A percentile compares a stretch with the other conserved stretches of the same genome.
These are phyloP conservation scores for Coreius guichenoti DNA, from an alignment of 2,797 vertebrate genomes.

Conservation along the genomic window DNA sequence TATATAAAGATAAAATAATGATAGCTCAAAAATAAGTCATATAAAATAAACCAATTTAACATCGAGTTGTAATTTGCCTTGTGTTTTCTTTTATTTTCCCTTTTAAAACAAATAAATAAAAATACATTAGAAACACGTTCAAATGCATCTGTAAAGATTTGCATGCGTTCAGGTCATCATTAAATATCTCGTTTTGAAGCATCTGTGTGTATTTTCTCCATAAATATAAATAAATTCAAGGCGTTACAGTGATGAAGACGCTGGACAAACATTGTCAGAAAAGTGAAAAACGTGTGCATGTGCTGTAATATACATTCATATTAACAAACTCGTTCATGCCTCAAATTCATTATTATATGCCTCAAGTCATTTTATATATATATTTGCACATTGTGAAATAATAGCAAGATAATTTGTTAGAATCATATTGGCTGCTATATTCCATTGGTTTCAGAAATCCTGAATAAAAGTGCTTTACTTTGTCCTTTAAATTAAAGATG, in stretches of 20 bases:
- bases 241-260: background rate
- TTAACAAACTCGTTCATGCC: background rate
- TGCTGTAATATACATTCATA: background rate
- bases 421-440: background rate
- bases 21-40: background rate
- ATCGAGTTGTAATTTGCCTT: background rate
- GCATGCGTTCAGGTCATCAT: background rate
- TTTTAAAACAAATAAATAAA: background rate
- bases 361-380: background rate
- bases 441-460: background rate
- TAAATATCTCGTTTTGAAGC: background rate
- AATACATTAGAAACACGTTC: background rate
- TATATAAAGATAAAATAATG: background rate
- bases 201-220: background rate
- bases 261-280: too few relatives aligned
- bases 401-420: background rate
- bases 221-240: background rate
- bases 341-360: background rate
- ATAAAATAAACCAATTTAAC: too few relatives aligned
- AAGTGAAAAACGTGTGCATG: background rate
- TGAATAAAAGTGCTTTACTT: background rate
- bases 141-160: background rate
- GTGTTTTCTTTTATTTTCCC: background rate
- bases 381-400: too few relatives aligned
- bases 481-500: background rate